These are phyloP conservation scores for Acipenser ruthenus DNA, from an alignment of 2,797 vertebrate species.

Conservation along the genomic window DNA sequence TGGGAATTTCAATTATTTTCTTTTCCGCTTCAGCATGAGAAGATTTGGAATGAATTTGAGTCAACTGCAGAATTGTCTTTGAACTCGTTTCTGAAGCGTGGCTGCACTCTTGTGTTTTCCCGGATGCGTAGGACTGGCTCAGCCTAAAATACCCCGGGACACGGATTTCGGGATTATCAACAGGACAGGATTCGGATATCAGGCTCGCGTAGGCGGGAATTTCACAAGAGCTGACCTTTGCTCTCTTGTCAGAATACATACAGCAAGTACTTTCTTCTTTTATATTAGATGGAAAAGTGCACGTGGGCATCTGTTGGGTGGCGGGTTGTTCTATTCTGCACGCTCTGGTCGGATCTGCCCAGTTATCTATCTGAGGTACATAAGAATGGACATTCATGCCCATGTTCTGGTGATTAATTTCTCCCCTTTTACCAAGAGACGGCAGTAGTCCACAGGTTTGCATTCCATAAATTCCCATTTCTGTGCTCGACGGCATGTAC, in stretches of 20 bases:
- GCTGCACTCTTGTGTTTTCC: conserved; percentile 89
- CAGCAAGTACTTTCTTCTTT: conserved; percentile 98
- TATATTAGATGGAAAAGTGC: conserved; percentile 93
- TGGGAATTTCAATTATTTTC: conserved; percentile 71
- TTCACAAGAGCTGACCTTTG: conserved; percentile 83
- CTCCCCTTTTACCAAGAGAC: conserved; percentile 93
- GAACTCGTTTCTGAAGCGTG: conserved; percentile 80
- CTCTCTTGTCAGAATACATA: conserved; percentile 98
- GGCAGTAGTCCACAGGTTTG: conserved; percentile 99
- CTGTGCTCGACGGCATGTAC: conserved; percentile 94
- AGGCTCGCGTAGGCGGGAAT: conserved; percentile 83
- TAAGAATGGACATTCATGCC: conserved; percentile 96
- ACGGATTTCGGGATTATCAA: conserved; percentile 92
- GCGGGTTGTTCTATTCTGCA: conserved; percentile 91
- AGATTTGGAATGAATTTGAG: conserved; percentile 80
- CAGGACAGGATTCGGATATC: conserved; percentile 77
- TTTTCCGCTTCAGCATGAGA: conserved; percentile 79
- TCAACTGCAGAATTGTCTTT: conserved; percentile 85
- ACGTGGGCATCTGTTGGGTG: conserved; percentile 87
- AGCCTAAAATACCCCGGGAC: conserved; percentile 98
- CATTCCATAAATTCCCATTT: conserved; percentile 98
- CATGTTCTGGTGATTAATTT: conserved; percentile 94
- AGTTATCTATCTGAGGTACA: conserved; percentile 97
- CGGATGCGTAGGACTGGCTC: conserved; percentile 91
- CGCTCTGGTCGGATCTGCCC: conserved; percentile 89